Evolutionary conservation across 2,888 invertebrate genomes (phyloP).

Genomic region (Platerodrilus igneus): DNA sequence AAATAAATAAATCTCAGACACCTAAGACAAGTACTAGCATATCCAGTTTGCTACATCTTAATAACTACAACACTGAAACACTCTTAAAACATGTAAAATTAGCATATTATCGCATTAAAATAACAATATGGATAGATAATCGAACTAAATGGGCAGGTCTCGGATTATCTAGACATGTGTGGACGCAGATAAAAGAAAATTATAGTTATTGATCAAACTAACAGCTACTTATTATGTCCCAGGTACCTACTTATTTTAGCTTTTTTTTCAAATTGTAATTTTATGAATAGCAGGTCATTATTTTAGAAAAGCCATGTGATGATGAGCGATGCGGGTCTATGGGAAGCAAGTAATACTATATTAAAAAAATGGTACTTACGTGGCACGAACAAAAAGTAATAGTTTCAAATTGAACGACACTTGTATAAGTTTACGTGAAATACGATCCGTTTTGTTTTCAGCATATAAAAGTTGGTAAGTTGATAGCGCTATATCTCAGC

Average conservation of each 20-base stretch:
- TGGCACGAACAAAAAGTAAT: constrained; percentile 37
- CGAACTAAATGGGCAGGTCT: constrained; percentile 40
- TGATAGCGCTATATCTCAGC: constrained; percentile 50
- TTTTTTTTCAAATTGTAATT: constrained; percentile 26
- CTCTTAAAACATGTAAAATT: constrained; percentile 28
- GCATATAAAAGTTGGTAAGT: constrained; percentile 48
- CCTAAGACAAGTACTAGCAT: constrained; percentile 17
- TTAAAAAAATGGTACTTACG: too few species aligned
- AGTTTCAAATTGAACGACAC: constrained; percentile 44
- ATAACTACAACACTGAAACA: constrained; percentile 14
- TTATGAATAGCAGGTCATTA: too few species aligned
- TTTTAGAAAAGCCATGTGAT: too few species aligned
- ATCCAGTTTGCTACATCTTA: constrained; percentile 21
- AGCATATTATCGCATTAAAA: constrained; percentile 37
- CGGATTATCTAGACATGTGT: constrained; percentile 41
- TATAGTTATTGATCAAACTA: constrained; percentile 44
- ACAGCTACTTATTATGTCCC: constrained; percentile 46
- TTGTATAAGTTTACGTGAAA: constrained; percentile 45
- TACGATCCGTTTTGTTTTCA: constrained; percentile 49
- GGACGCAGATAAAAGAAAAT: constrained; percentile 43
- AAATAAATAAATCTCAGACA: too few species aligned
- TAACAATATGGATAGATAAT: constrained; percentile 40
- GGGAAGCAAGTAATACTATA: too few species aligned
- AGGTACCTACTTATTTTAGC: constrained; percentile 32
- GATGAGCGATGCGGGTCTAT: too few species aligned